A percentile compares a stretch with the other conserved stretches of the same genome.
Evolutionary conservation across 2,888 invertebrate species (phyloP).

Genomic region (Tetropium fuscum): DNA sequence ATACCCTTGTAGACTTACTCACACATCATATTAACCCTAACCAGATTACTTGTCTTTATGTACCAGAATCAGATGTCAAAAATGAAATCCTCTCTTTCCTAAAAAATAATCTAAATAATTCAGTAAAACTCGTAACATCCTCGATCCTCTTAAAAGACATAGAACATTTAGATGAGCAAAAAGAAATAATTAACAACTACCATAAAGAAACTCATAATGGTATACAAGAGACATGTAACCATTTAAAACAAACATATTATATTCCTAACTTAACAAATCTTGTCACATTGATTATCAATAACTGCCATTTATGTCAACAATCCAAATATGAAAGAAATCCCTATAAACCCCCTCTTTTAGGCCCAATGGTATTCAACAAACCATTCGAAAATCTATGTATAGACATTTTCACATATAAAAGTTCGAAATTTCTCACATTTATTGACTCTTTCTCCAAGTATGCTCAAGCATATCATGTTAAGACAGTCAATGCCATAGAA

Average conservation of each 20-base stretch:
- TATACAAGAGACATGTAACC: not conserved
- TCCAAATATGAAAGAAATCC: slow-evolving; percentile 4
- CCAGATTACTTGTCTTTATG: too few species aligned
- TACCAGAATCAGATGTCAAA: too few species aligned
- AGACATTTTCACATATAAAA: not conserved
- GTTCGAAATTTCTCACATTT: not conserved
- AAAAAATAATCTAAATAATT: not conserved
- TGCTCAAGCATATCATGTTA: not conserved
- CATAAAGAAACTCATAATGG: not conserved
- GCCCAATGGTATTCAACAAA: not conserved
- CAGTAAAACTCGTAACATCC: not conserved
- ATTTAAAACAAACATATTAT: slow-evolving; percentile 3
- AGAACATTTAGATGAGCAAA: not conserved
- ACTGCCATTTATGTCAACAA: not conserved
- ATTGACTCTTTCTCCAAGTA: not conserved
- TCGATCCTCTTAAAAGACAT: not conserved
- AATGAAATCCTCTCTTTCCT: too few species aligned
- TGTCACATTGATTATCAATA: not conserved
- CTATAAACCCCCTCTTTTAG: not conserved
- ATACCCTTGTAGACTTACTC: too few species aligned
- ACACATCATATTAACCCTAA: too few species aligned
- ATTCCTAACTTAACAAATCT: not conserved
- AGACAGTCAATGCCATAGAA: not conserved
- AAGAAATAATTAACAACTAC: not conserved
- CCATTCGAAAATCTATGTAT: not conserved